Evolutionary conservation across 2,888 invertebrate species (phyloP).

Genomic region (Drosophila infuscata): DNA sequence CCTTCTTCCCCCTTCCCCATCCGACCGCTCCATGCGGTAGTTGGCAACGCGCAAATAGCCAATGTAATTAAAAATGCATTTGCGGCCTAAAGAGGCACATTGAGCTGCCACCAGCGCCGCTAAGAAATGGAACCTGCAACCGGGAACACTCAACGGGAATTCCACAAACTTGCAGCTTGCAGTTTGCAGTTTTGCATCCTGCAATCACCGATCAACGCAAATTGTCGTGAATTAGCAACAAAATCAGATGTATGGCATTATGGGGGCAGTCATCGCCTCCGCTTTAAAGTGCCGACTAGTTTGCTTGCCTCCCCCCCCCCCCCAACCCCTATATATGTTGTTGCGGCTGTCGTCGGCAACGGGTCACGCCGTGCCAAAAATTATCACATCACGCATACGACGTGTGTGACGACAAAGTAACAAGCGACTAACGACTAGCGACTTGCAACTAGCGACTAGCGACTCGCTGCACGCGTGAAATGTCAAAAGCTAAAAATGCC

Average conservation of each 20-base stretch:
- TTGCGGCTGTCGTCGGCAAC: constrained; percentile 5
- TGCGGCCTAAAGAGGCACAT: constrained; percentile 70
- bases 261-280: constrained; percentile 36
- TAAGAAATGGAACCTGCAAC: constrained; percentile 25
- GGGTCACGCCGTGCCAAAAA: constrained; percentile 69
- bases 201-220: constrained; percentile 71
- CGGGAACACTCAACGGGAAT: constrained; percentile 30
- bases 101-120: constrained; percentile 22
- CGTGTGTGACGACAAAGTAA: constrained; percentile 54
- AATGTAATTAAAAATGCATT: constrained; percentile 79
- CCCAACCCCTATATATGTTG: not conserved
- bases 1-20: too few species aligned
- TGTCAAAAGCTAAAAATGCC: constrained; percentile 80
- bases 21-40: not conserved
- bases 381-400: constrained; percentile 81
- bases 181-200: constrained; percentile 19
- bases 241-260: constrained; percentile 70
- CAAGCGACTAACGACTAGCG: constrained; percentile 17
- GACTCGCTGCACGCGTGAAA: constrained; percentile 72
- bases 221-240: constrained; percentile 74
- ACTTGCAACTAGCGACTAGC: constrained; percentile 10
- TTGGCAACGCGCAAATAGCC: constrained; percentile 69
- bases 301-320: not conserved
- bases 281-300: constrained; percentile 68
- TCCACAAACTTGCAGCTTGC: constrained; percentile 15